These are phyloP conservation scores for Nycticorax nycticorax DNA, from an alignment of 2,113 vertebrate species.

Conservation along the genomic window DNA sequence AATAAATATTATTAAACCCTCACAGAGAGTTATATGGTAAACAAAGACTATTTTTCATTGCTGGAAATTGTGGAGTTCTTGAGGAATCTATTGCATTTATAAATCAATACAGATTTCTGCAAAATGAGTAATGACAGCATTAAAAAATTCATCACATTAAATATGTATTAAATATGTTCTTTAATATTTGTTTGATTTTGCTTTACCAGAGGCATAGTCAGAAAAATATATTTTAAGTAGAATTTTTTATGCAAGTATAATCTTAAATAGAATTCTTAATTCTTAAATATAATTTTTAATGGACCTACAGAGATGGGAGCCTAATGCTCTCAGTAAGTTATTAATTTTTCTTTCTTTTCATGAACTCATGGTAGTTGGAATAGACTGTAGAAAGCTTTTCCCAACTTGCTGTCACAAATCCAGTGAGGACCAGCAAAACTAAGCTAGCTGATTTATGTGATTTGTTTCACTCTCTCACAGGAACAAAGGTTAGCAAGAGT, in stretches of 20 bases:
- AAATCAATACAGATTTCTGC: not conserved
- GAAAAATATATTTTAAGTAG: not conserved
- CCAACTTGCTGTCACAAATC: not conserved
- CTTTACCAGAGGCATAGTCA: not conserved
- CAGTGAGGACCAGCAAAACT: not conserved
- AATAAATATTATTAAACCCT: not conserved
- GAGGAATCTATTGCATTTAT: not conserved
- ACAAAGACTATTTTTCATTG: not conserved
- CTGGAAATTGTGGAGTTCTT: not conserved
- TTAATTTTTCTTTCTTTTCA: not conserved
- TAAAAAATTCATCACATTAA: not conserved
- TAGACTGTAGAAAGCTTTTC: not conserved
- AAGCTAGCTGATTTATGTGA: not conserved
- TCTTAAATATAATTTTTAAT: not conserved
- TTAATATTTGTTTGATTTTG: constrained; percentile 1
- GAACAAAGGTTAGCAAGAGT: not conserved
- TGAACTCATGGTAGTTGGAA: not conserved
- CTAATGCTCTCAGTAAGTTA: not conserved
- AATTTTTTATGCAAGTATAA: not conserved
- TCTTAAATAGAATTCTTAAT: not conserved
- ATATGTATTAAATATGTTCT: not conserved
- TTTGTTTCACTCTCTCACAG: not conserved
- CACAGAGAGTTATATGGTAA: not conserved
- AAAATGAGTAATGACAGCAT: not conserved
- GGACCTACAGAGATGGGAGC: not conserved